Base-by-base conservation (phyloP, 2,888 invertebrate species). In the Carcina quercana region DNA sequence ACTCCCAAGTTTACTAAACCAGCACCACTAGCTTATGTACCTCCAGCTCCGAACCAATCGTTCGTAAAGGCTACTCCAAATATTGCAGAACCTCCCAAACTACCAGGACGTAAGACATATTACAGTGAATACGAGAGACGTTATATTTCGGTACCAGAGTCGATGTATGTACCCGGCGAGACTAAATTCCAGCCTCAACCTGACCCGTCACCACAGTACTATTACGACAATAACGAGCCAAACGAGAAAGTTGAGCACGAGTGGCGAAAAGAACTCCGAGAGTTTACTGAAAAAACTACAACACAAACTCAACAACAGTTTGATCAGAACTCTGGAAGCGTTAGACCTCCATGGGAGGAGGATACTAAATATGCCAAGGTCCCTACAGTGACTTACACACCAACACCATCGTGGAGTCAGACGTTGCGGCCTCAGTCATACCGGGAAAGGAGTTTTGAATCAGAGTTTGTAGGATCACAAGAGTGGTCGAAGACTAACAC, bases 81-180 rank as follows among this genome's bases (percentile, higher is more conserved):
- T 19, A 43, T 47, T 21, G 37, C 37, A 2, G 75, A 75, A 30
- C 59, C 63, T 22, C 66, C 72, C 1, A 69, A 55, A 35, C 40
- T 59, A 12, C 63, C 76, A 13, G 83, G 83, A 2, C 73, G 79
- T 33, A 83, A 80, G 50, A 83, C 82, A 0, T 83, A 83, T 37
- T 83, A 83, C 41, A 83, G 83, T 38, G 83, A 83, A 53, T 83
- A 83, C 38, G 83, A 83, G 51, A 66, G 83, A 38, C 74, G 83
- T 30, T 83, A 79, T 41, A 83, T 83, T 25, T 71, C 76, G 11
- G 83, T 83, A 1, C 83, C 83, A 5, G 83, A 83, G 41, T 67
- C 78, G 11, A 83, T 64, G 24, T 83, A 83, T 40, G 64, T 83
- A 40, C 83, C 83, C 0, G 55, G 55, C 1, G 82, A 83, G 42